Evolutionary conservation across 1,140 invertebrate genomes (phyloP), one percentile per base, ranked within the genome.

Genomic region (Battus philenor): DNA sequence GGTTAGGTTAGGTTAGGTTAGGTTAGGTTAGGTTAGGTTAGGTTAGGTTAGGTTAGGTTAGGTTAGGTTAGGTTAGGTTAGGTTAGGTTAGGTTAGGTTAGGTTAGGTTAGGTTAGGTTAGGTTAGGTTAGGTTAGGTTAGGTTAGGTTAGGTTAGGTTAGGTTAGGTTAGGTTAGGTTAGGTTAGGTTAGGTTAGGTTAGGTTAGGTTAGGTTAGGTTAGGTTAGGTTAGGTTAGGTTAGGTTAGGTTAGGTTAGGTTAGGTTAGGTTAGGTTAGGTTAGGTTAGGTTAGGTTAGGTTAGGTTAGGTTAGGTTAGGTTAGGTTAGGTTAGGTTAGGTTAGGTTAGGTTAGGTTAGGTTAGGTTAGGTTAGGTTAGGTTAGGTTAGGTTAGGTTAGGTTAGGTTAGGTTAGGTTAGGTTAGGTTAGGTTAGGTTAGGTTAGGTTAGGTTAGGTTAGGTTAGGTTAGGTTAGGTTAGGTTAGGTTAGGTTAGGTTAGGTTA

Each of bases 291-390:
- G 46, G 55, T 50, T 55, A 52, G 56, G 60, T 58, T 70, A 58
- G 62, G 65, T 68, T 68, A 59, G 57, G 62, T 68, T 66, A 50
- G 59, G 54, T 60, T 60, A 55, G 62, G 62, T 66, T 54, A 54
- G 55, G 65, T 67, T 68, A 54, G 56, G 54, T 57, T 47, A 47
- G 45, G 45, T 47, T 47, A 47, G 45, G 45, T 52, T 52, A 55
- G 53, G 53, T 55, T 55, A 55, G 53, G 53, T 55, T 55, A 47
- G 47, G 53, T 51, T 51, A 51, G 49, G 64, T 69, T 69, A 51
- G 45, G 45, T 47, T 47, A 47, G 47, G 44, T 50, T 50, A 43
- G 47, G 51, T 44, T 54, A 47, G 44, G 50, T 46, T 52, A 47
- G 44, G 60, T 62, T 52, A 60, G 65, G 58, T 70, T 63, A 60